Evolutionary conservation across 2,797 vertebrate genomes (phyloP), one percentile per base, ranked within the genome.

Genomic region (Myotis planiceps): DNA sequence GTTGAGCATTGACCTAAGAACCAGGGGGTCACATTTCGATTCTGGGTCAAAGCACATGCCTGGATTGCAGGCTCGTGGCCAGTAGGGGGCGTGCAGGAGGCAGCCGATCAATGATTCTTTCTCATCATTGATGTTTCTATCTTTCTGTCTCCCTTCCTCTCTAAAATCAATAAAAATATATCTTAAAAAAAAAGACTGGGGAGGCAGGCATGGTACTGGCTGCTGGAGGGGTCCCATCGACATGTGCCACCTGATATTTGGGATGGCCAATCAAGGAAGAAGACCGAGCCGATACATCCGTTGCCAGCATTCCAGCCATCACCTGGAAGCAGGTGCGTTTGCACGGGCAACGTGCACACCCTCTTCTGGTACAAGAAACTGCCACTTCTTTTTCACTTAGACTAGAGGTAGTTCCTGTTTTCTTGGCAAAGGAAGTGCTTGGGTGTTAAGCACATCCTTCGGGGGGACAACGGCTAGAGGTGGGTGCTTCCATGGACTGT

Each of bases 311-410:
- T 3, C 49, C 9, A 6, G 32, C 0, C 9, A 1, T 34, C 37
- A 8, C 25, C 12, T 1, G 0, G 23, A 51, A 49, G 32, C n/a
- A 25, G 0, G 3, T 0, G 7, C 9, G 1, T 15, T 25, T 19
- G 47, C 53, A 63, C 0, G 1, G 51, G 5, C 27, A 5, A 16
- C 0, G 0, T 0, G 14, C 1, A 7, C 4, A 9, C 3, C 0
- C 14, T 29, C 60, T 42, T 42, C n/a, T 0, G 27, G 34, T 2
- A 8, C 5, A 0, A 2, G 6, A 1, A 16, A 2, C 29, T 10
- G 14, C 53, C 5, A 0, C 9, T 3, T 6, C 14, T 25, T 51
- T 79, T 45, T 9, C 10, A 63, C 45, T n/a, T 0, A 63, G 18
- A 75, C 49, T 0, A 63, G 18, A 75, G 42, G 5, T 0, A 2